phyloP scores from a whole-genome alignment of 2,113 vertebrate species.

The Mesocricetus auratus region DNA sequence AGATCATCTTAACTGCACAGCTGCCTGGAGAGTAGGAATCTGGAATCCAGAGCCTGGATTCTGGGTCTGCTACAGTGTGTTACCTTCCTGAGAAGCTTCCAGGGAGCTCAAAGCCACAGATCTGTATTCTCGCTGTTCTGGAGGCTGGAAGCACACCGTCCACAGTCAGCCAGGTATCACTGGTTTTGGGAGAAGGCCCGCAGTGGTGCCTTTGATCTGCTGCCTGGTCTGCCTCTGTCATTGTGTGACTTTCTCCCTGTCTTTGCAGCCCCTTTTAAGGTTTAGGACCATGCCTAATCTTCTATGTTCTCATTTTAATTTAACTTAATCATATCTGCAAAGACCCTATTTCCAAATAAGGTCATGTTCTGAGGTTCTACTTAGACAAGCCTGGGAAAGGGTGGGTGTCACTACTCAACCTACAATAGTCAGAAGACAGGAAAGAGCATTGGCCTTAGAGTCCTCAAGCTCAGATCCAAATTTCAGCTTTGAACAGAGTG shows the following conservation, averaged over 20 bases:
- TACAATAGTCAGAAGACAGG: background rate
- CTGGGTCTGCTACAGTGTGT: background rate
- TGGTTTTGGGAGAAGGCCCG: background rate
- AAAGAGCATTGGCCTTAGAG: background rate
- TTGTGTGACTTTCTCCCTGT: conserved; percentile 6
- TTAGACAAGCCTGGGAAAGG: background rate
- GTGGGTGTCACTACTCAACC: background rate
- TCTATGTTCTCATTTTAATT: conserved; percentile 53
- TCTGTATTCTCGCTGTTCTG: background rate
- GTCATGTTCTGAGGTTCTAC: conserved; percentile 47
- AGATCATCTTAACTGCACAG: background rate
- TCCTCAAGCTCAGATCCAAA: background rate
- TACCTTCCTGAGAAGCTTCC: background rate
- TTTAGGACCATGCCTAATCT: conserved; percentile 14
- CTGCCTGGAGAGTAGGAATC: background rate
- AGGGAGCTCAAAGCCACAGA: background rate
- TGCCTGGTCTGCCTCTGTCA: background rate
- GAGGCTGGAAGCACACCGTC: background rate
- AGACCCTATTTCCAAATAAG: conserved; percentile 67
- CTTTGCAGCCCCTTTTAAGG: conserved; percentile 45
- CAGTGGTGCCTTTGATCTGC: background rate
- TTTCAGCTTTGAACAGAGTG: background rate
- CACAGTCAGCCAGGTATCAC: background rate
- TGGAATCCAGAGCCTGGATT: background rate
- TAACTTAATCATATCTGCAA: conserved; percentile 48